A percentile compares a stretch with the other conserved stretches of the same genome.
Evolutionary conservation across 2,113 vertebrate genomes (phyloP).

Genomic region (Chlorodrepanis virens): DNA sequence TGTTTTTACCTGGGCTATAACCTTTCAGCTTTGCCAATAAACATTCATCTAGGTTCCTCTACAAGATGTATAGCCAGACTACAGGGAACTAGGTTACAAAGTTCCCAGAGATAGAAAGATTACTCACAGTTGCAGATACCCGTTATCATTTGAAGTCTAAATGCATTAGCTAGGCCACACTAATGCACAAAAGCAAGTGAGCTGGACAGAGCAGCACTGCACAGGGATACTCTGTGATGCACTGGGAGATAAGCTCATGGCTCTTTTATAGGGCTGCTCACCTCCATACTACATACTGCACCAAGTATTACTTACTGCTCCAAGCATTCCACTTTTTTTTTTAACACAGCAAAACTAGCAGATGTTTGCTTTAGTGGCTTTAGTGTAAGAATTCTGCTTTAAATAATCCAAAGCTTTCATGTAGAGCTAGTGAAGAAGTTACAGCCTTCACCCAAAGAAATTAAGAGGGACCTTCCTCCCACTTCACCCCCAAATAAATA

Average conservation of each 20-base stretch:
- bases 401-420: neutral
- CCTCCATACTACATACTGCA: neutral
- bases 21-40: conserved; percentile 58
- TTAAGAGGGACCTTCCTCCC: neutral
- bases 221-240: neutral
- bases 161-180: neutral
- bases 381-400: neutral
- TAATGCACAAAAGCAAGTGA: neutral
- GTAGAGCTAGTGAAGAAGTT: neutral
- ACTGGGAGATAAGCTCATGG: neutral
- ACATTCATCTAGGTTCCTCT: conserved; percentile 1
- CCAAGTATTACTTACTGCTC: neutral
- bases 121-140: neutral
- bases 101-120: neutral
- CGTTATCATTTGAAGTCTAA: neutral
- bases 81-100: neutral
- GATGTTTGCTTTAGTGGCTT: neutral
- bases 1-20: conserved; percentile 34
- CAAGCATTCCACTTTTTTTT: neutral
- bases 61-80: neutral
- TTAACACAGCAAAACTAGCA: neutral
- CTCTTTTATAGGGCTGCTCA: neutral
- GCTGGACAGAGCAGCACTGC: neutral
- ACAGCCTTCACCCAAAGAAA: neutral
- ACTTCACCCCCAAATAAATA: neutral